phyloP scores from a whole-genome alignment of 2,888 invertebrate species.

The Nudaria mundana region DNA sequence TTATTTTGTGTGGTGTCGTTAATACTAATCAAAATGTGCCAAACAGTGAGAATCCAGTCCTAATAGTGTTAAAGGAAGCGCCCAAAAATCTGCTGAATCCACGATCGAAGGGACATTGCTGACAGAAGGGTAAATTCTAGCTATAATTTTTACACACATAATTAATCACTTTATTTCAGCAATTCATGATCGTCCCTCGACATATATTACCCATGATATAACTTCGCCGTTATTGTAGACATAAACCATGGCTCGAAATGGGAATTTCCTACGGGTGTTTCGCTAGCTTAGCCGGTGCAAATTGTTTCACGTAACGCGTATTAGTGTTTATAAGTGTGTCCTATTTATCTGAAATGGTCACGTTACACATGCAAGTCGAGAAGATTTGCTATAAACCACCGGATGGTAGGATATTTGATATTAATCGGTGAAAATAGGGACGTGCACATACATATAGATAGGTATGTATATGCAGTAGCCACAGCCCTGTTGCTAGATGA shows the following conservation, averaged over 20 bases:
- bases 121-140: slow-evolving; percentile 77
- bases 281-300: slow-evolving; percentile 45
- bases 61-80: slow-evolving; percentile 75
- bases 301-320: slow-evolving; percentile 43
- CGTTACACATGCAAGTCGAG: slow-evolving; percentile 29
- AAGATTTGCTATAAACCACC: slow-evolving; percentile 13
- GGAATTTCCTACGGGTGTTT: slow-evolving; percentile 39
- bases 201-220: no score
- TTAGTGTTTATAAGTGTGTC: slow-evolving; percentile 34
- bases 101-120: slow-evolving; percentile 71
- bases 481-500: slow-evolving; percentile 69
- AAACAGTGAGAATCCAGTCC: slow-evolving; percentile 78
- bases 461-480: slow-evolving; percentile 43
- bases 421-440: slow-evolving; percentile 36
- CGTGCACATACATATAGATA: slow-evolving; percentile 34
- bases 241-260: slow-evolving; percentile 12
- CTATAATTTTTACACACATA: slow-evolving; percentile 42
- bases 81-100: slow-evolving; percentile 70
- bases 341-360: slow-evolving; percentile 38
- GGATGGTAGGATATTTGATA: slow-evolving; percentile 35
- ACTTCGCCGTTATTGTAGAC: slow-evolving; percentile 9
- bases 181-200: no score
- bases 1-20: slow-evolving; percentile 72
- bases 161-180: slow-evolving; percentile 39
- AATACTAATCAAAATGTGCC: slow-evolving; percentile 75